phyloP scores from a whole-genome alignment of 2,797 vertebrate genomes.

The Pseudotriccus pelzelni region DNA sequence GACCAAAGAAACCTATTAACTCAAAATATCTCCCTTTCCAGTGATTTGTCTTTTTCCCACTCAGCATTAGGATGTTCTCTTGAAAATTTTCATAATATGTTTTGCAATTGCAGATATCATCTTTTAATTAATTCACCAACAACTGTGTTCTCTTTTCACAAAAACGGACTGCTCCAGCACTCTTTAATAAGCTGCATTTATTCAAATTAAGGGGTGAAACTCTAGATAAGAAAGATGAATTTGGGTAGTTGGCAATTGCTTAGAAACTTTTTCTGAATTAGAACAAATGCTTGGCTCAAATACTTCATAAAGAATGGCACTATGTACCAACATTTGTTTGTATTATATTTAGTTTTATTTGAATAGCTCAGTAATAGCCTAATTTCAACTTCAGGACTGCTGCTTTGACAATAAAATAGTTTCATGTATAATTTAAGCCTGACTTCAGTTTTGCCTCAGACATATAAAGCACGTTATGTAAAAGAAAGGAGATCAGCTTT shows the following conservation, averaged over 20 bases:
- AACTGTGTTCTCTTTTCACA: neutral
- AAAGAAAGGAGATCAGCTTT: slow-evolving; percentile 14
- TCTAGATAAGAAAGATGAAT: neutral
- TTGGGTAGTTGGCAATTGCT: neutral
- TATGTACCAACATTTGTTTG: neutral
- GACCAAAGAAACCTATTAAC: neutral
- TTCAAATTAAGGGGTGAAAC: neutral
- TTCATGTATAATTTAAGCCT: neutral
- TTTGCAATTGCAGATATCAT: neutral
- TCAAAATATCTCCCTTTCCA: neutral
- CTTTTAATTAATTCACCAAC: slow-evolving; percentile 7
- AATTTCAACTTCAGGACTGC: neutral
- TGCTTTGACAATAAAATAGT: slow-evolving; percentile 20
- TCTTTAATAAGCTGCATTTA: neutral
- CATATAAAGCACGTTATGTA: neutral
- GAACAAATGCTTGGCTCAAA: neutral
- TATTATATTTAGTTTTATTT: neutral
- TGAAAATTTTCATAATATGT: neutral
- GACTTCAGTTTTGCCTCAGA: neutral
- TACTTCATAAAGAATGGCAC: neutral
- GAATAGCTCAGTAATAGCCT: neutral
- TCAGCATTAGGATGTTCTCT: neutral
- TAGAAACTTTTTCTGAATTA: neutral
- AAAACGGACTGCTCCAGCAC: neutral
- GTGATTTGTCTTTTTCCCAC: neutral